A percentile compares a stretch with the other conserved stretches of the same genome.
phyloP scores from a whole-genome alignment of 2,797 vertebrate species.

The Paramormyrops hopkinsi region DNA sequence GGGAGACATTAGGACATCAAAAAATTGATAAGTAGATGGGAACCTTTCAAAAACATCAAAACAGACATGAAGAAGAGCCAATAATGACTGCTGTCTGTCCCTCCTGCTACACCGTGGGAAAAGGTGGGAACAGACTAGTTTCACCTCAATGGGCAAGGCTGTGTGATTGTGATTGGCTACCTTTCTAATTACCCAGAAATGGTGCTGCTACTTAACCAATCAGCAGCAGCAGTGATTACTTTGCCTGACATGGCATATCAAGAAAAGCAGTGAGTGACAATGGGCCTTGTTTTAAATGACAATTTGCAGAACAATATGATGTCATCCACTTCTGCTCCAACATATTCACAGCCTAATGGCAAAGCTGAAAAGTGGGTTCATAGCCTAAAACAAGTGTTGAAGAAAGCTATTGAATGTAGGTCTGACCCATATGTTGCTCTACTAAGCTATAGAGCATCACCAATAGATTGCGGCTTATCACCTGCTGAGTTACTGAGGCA shows the following conservation, averaged over 20 bases:
- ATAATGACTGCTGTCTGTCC: neutral
- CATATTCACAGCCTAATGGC: neutral
- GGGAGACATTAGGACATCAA: neutral
- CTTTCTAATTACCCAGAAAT: neutral
- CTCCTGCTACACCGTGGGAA: neutral
- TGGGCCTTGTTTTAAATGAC: neutral
- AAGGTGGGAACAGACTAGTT: neutral
- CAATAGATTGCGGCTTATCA: neutral
- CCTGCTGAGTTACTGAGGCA: neutral
- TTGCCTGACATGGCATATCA: neutral
- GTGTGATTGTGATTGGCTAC: neutral
- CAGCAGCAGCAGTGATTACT: neutral
- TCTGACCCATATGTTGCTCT: neutral
- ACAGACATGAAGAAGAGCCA: neutral
- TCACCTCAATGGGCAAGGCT: neutral
- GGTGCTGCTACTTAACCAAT: neutral
- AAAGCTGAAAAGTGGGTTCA: neutral
- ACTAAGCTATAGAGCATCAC: constrained; percentile 1
- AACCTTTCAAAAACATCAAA: neutral
- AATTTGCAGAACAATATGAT: neutral
- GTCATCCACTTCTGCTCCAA: neutral
- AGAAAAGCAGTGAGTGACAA: neutral
- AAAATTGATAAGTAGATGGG: neutral
- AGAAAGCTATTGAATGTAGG: neutral
- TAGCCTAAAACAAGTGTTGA: neutral